Conservation (phyloP, 2,888 invertebrate species). For the Ormyrus rosae region DNA sequence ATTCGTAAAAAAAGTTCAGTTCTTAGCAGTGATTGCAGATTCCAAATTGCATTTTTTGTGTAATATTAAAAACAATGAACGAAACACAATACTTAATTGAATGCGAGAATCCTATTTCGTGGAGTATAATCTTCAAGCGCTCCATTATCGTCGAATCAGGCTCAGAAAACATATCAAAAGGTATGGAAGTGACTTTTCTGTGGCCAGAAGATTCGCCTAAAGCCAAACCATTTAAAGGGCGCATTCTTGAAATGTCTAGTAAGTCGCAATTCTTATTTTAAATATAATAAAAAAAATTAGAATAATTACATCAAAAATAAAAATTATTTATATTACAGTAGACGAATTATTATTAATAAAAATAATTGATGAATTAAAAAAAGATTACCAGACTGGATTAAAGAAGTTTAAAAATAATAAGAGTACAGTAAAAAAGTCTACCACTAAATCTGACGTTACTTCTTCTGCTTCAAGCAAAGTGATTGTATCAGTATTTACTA, state of each 20-base stretch:
- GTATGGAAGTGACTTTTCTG: neutral
- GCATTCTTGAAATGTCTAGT: constrained; percentile 1
- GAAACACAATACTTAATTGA: neutral
- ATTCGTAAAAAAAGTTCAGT: too few relatives aligned
- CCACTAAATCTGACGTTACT: neutral
- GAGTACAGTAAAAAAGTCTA: neutral
- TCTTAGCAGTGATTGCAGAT: too few relatives aligned
- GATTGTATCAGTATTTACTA: neutral
- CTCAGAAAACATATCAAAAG: neutral
- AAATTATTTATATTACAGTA: neutral
- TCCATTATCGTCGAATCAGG: neutral
- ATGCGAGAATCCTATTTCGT: neutral
- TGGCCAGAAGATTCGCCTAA: constrained; percentile 10
- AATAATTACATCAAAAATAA: neutral
- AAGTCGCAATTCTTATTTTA: neutral
- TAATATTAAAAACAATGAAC: neutral
- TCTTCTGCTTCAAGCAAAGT: neutral
- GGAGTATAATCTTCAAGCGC: neutral
- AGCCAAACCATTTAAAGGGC: neutral
- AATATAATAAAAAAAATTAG: neutral
- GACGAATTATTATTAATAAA: neutral
- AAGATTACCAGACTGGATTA: neutral
- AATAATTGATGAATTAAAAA: neutral
- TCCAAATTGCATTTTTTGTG: too few relatives aligned
- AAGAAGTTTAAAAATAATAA: neutral